Evolutionary conservation across 2,888 invertebrate species (phyloP).

Genomic region (Hesperia comma): DNA sequence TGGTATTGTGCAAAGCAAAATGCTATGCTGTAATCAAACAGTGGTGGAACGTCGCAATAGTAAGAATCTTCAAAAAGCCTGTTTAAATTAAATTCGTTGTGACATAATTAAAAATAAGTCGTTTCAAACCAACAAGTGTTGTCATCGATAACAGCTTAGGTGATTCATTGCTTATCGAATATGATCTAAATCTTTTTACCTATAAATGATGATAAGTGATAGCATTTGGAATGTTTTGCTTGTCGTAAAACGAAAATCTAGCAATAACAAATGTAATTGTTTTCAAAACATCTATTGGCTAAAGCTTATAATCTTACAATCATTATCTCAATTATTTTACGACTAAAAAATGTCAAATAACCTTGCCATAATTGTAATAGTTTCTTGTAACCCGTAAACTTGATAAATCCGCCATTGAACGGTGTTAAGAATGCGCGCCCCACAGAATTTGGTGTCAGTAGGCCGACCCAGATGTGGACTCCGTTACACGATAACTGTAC

Average conservation of each 20-base stretch:
- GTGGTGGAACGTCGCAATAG: slow-evolving; percentile 27
- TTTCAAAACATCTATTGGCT: neutral
- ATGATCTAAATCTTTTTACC: slow-evolving; percentile 1
- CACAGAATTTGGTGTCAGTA: slow-evolving; percentile 72
- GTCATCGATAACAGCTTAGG: neutral
- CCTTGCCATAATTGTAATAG: slow-evolving; percentile 1
- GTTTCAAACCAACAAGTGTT: neutral
- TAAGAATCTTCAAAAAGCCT: slow-evolving; percentile 9
- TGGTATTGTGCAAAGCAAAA: slow-evolving; percentile 30
- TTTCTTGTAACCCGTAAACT: slow-evolving; percentile 13
- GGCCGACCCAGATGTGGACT: slow-evolving; percentile 72
- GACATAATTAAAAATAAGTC: neutral
- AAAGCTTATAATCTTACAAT: too few species aligned
- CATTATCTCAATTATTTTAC: slow-evolving; percentile 21
- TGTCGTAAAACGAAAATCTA: too few species aligned
- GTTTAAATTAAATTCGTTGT: neutral
- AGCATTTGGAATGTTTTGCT: too few species aligned
- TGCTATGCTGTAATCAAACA: slow-evolving; percentile 38
- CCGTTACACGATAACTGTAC: slow-evolving; percentile 80
- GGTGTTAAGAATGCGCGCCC: slow-evolving; percentile 41
- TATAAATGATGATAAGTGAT: neutral
- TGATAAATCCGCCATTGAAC: slow-evolving; percentile 28
- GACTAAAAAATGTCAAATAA: neutral
- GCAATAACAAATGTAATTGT: neutral
- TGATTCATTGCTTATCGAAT: neutral